phyloP scores from a whole-genome alignment of 2,113 vertebrate species.

The Ramphastos sulfuratus region DNA sequence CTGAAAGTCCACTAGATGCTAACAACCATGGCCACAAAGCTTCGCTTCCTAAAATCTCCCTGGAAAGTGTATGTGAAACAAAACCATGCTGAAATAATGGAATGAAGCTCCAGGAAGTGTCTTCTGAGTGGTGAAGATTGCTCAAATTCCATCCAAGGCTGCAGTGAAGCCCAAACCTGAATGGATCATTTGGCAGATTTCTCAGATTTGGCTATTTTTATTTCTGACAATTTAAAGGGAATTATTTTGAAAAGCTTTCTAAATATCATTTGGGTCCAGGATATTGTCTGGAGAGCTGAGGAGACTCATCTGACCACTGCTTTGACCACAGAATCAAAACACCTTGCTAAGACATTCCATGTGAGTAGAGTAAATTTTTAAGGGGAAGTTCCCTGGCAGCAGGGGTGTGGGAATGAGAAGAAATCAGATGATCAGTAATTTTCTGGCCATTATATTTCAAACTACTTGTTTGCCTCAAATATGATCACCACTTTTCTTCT shows the following conservation, averaged over 20 bases:
- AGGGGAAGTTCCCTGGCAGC: background rate
- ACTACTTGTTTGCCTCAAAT: background rate
- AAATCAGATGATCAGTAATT: background rate
- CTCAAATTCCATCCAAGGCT: background rate
- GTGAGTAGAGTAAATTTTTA: background rate
- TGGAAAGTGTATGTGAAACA: slow-evolving; percentile 53
- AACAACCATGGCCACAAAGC: slow-evolving; percentile 85
- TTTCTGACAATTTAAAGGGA: background rate
- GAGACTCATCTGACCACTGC: background rate
- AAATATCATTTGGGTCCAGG: slow-evolving; percentile 17
- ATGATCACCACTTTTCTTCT: background rate
- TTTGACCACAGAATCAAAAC: background rate
- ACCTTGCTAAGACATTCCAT: background rate
- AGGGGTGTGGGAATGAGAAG: background rate
- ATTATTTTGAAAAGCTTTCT: background rate
- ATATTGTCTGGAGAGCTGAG: background rate
- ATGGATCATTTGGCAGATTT: background rate
- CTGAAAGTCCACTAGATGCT: slow-evolving; percentile 73
- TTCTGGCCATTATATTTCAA: background rate
- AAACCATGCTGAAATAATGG: background rate
- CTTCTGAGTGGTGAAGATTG: background rate
- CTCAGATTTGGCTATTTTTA: background rate
- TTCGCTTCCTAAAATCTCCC: slow-evolving; percentile 87
- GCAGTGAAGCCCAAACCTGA: background rate
- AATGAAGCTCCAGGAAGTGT: background rate